These are phyloP conservation scores for Prunella himalayana DNA, from an alignment of 2,113 vertebrate genomes.

Conservation along the genomic window DNA sequence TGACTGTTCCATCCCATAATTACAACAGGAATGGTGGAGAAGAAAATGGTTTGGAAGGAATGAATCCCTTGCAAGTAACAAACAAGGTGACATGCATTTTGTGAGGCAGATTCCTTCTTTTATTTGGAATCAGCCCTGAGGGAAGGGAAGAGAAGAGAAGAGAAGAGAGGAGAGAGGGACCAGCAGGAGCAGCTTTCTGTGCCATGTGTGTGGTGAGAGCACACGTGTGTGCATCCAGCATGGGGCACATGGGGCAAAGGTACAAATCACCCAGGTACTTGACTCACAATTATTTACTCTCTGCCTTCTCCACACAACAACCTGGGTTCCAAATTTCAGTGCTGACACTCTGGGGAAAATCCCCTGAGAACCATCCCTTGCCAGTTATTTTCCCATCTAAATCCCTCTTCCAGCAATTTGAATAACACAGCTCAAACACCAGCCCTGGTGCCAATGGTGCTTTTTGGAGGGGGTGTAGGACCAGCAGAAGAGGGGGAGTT, in stretches of 20 bases:
- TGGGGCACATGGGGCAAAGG: neutral
- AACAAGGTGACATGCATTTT: neutral
- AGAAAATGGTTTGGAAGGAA: neutral
- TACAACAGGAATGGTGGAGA: neutral
- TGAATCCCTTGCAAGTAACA: neutral
- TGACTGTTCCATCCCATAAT: neutral
- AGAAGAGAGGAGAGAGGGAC: neutral
- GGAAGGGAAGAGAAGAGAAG: neutral
- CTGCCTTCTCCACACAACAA: neutral
- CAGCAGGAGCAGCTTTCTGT: neutral
- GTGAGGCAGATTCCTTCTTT: no score
- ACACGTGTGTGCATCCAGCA: neutral
- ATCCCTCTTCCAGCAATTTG: constrained; percentile 16
- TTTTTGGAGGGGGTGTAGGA: neutral
- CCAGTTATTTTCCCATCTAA: constrained; percentile 28
- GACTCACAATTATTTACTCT: constrained; percentile 27
- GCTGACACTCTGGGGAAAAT: neutral
- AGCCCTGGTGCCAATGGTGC: neutral
- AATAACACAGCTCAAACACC: constrained; percentile 16
- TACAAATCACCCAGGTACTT: neutral
- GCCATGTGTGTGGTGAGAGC: neutral
- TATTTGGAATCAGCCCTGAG: neutral
- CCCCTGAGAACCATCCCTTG: neutral
- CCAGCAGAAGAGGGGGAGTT: neutral
- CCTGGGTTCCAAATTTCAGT: constrained; percentile 29